Evolutionary conservation across 2,888 invertebrate genomes (phyloP).

Genomic region (Papilio gigon): DNA sequence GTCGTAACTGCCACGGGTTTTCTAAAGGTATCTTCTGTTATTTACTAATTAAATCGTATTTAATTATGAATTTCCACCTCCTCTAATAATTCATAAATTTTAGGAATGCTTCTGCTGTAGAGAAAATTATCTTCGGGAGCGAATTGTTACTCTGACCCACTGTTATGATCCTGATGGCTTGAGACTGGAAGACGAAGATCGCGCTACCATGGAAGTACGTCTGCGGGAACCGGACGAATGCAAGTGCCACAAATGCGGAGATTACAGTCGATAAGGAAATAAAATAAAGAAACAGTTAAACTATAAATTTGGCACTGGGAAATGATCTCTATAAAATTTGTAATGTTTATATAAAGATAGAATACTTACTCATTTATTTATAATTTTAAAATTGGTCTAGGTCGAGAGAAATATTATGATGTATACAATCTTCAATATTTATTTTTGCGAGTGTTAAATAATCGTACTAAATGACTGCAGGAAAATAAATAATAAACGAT

Average conservation of each 20-base stretch:
- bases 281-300: background rate
- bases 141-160: constrained; percentile 89
- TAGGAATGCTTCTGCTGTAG: constrained; percentile 96
- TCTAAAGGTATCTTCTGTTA: constrained; percentile 85
- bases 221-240: constrained; percentile 94
- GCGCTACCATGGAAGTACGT: constrained; percentile 90
- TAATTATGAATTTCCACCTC: background rate
- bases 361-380: background rate
- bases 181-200: constrained; percentile 86
- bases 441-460: background rate
- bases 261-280: constrained; percentile 86
- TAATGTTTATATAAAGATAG: background rate
- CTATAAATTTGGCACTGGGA: background rate
- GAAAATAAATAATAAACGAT: background rate
- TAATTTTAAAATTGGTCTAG: constrained; percentile 14
- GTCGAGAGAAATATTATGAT: constrained; percentile 12
- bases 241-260: constrained; percentile 95
- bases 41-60: background rate
- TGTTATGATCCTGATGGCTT: constrained; percentile 95
- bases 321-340: background rate
- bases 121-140: constrained; percentile 92
- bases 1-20: constrained; percentile 94
- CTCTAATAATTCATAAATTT: constrained; percentile 47
- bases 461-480: background rate
- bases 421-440: constrained; percentile 4